These are phyloP conservation scores for Saccostrea echinata DNA, from an alignment of 1,140 invertebrate species.

Conservation along the genomic window DNA sequence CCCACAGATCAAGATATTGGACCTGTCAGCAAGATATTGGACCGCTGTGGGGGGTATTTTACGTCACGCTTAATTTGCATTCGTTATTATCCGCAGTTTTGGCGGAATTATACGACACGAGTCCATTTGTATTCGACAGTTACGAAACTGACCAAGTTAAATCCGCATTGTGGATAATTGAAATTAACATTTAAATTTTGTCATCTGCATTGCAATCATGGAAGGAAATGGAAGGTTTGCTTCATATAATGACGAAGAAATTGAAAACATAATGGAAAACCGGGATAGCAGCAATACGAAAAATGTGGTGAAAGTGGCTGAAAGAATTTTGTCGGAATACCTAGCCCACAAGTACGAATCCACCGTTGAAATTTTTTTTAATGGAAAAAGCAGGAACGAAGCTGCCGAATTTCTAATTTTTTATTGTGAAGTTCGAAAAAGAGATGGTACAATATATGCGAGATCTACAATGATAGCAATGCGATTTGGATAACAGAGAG, in stretches of 20 bases:
- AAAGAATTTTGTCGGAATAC: neutral
- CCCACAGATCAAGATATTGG: too few relatives aligned
- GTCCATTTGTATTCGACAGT: neutral
- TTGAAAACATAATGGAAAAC: neutral
- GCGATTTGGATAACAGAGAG: neutral
- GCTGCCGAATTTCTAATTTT: neutral
- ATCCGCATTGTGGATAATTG: neutral
- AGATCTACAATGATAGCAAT: neutral
- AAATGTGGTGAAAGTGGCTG: neutral
- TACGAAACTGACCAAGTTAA: neutral
- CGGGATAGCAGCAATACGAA: neutral
- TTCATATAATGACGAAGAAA: neutral
- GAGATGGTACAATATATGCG: neutral
- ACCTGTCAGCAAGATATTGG: too few relatives aligned
- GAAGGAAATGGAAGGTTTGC: neutral
- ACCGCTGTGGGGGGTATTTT: too few relatives aligned
- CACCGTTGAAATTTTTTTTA: too few relatives aligned
- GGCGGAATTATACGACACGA: neutral
- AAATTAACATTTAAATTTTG: neutral
- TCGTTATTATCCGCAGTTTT: neutral
- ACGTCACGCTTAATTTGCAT: too few relatives aligned
- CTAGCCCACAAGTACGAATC: neutral
- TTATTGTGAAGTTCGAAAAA: neutral
- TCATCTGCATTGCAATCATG: neutral
- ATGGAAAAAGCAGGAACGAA: neutral